Conservation (phyloP, 2,888 invertebrate genomes). For the Syritta pipiens region DNA sequence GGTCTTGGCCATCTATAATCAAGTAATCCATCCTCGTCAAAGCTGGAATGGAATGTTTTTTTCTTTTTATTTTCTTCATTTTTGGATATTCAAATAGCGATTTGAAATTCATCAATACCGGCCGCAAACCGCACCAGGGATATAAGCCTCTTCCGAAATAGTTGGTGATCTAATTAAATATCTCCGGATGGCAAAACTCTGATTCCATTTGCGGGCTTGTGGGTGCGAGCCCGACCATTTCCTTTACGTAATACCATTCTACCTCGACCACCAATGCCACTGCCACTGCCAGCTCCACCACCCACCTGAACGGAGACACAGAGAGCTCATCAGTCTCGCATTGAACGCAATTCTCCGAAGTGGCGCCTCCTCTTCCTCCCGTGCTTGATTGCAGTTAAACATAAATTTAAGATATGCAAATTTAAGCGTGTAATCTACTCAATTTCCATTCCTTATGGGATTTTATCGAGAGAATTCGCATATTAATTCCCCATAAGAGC, state of each 20-base stretch:
- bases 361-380: too few species aligned
- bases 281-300: neutral
- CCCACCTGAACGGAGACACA: neutral
- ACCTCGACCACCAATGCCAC: constrained; percentile 1
- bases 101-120: neutral
- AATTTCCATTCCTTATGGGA: constrained; percentile 26
- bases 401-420: constrained; percentile 52
- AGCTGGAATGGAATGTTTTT: too few species aligned
- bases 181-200: constrained; percentile 18
- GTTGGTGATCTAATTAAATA: constrained; percentile 41
- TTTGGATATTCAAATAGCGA: neutral
- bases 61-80: neutral
- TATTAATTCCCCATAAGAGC: constrained; percentile 15
- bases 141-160: constrained; percentile 2
- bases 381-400: constrained; percentile 32
- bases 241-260: constrained; percentile 29
- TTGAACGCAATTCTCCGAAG: neutral
- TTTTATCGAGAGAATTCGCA: constrained; percentile 24
- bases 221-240: constrained; percentile 50
- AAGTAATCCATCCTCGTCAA: neutral
- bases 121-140: neutral
- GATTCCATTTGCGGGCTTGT: constrained; percentile 45
- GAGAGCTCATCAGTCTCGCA: neutral
- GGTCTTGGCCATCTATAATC: neutral
- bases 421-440: constrained; percentile 34